A percentile compares a stretch with the other conserved stretches of the same genome.
Evolutionary conservation across 2,113 vertebrate species (phyloP).

Genomic region (Serinus canaria): DNA sequence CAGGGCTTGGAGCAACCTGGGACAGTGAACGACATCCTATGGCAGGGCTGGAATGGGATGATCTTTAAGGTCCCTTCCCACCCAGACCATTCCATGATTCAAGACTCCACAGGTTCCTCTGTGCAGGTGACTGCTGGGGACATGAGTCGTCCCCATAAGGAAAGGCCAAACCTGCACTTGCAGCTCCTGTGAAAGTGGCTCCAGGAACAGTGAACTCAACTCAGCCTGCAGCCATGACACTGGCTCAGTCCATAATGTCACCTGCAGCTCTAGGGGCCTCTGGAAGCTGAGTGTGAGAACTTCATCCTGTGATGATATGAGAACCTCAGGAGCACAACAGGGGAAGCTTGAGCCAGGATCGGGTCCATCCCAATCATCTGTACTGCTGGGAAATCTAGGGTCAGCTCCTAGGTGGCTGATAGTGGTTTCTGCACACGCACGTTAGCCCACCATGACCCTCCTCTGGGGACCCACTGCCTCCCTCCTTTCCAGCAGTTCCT

Average conservation of each 20-base stretch:
- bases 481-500: not conserved
- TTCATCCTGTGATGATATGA: not conserved
- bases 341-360: not conserved
- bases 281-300: not conserved
- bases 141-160: not conserved
- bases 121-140: not conserved
- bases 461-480: not conserved
- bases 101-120: not conserved
- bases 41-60: not conserved
- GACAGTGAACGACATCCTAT: not conserved
- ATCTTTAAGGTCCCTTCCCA: not conserved
- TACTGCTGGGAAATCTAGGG: not conserved
- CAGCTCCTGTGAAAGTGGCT: not conserved
- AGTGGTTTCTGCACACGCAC: not conserved
- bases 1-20: fast-evolving
- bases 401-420: not conserved
- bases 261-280: not conserved
- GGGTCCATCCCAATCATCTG: not conserved
- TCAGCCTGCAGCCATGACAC: not conserved
- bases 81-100: not conserved
- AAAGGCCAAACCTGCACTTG: not conserved
- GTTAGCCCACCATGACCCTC: fast-evolving
- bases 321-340: not conserved
- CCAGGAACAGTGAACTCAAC: not conserved
- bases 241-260: not conserved